phyloP scores from a whole-genome alignment of 2,113 vertebrate species.

The Leptobrachium ailaonicum region DNA sequence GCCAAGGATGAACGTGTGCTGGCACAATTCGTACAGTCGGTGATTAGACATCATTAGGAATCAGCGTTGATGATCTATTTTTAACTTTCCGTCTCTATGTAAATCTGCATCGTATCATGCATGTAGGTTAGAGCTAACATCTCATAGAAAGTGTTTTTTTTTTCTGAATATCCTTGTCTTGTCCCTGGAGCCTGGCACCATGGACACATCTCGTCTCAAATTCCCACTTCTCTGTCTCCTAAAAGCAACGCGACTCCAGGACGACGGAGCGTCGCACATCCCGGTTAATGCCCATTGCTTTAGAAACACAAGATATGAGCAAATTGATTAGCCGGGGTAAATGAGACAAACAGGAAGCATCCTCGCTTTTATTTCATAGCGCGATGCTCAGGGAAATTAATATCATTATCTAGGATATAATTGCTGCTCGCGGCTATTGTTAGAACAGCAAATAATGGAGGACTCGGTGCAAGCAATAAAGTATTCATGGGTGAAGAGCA shows the following conservation, averaged over 20 bases:
- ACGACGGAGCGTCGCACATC: background rate
- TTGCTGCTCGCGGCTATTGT: background rate
- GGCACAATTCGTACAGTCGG: no score
- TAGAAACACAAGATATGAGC: slow-evolving; percentile 5
- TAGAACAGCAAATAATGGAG: background rate
- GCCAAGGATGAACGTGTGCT: no score
- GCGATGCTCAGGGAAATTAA: background rate
- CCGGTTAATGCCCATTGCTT: slow-evolving; percentile 14
- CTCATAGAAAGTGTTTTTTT: background rate
- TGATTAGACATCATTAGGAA: slow-evolving; percentile 12
- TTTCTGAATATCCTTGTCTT: slow-evolving; percentile 2
- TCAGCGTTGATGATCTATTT: slow-evolving; percentile 8
- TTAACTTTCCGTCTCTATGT: slow-evolving; percentile 41
- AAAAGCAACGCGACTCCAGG: slow-evolving; percentile 11
- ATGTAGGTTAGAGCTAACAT: slow-evolving; percentile 41
- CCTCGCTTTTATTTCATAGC: slow-evolving; percentile 16
- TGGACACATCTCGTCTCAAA: slow-evolving; percentile 33
- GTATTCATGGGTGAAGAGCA: background rate
- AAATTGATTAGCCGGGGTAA: slow-evolving; percentile 24
- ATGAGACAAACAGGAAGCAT: slow-evolving; percentile 21
- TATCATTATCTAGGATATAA: slow-evolving; percentile 11
- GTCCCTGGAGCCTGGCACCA: slow-evolving; percentile 32
- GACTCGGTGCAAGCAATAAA: background rate
- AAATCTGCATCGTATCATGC: slow-evolving; percentile 27
- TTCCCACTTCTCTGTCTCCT: slow-evolving; percentile 35